Base-by-base conservation (phyloP, 2,113 vertebrate genomes). In the Dromiciops gliroides region DNA sequence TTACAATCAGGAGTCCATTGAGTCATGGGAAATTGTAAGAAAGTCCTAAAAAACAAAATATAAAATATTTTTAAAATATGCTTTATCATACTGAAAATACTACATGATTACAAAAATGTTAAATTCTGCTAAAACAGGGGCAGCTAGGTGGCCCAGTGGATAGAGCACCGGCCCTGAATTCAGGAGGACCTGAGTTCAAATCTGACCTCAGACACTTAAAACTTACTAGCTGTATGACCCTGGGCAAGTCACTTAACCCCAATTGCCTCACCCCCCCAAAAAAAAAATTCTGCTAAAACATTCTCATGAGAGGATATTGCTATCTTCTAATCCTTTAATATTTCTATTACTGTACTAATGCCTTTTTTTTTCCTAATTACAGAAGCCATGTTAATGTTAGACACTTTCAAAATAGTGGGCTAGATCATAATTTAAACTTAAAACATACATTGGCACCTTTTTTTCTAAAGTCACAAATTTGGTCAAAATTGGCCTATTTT, bases 1-100 rank as follows among this genome's bases (percentile, higher is more conserved):
- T 98, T 97, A 98, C 98, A 98, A 98, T 98, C 98, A 98, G 97
- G 98, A 98, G 97, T 99, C 99, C 98, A 98, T 99, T 98, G 97
- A 98, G 98, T 98, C 99, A 99, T 98, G 98, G 96, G 97, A 98
- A 98, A 97, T 96, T 98, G 96, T 98, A 98, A 98, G 95, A 95
- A 96, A 96, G 97, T 96, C 98, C 99, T 98, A 95, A 92, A 97
- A 98, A 98, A 97, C 90, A 95, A 94, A 98, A 98, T 48, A 12
- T 10, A 47, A 49, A 89, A 56, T 37, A 94, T 50, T 31, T 93
- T 95, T 67, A 97, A 97, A 96, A 95, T 89, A 49, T 88, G 0
- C 92, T 95, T 93, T 50, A 93, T 53, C 53, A 91, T 23, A 93
- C 16, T 90, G 25, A 31, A 75, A 60, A 47, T 26, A 14, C n/a